Evolutionary conservation across 2,113 vertebrate species (phyloP).

Genomic region (Petroica traversi): DNA sequence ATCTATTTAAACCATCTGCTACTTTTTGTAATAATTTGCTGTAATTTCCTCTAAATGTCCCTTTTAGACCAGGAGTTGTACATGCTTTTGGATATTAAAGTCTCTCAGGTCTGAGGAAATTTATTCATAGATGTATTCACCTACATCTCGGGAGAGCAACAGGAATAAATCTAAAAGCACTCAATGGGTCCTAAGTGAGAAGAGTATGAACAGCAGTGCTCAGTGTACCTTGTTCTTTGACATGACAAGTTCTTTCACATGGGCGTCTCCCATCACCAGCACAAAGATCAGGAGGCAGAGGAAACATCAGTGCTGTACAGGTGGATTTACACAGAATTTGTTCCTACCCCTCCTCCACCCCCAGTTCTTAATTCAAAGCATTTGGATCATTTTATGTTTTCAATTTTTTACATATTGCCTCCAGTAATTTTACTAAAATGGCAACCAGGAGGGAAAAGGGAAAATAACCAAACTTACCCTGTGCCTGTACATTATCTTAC

Average conservation of each 20-base stretch:
- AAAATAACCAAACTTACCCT: neutral
- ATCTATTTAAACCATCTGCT: neutral
- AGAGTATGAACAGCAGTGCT: neutral
- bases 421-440: neutral
- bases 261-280: neutral
- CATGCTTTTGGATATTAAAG: neutral
- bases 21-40: conserved; percentile 4
- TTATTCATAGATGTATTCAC: neutral
- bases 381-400: neutral
- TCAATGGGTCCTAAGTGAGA: neutral
- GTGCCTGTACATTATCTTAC: neutral
- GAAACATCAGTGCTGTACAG: neutral
- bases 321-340: neutral
- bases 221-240: neutral
- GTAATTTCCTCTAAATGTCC: conserved; percentile 7
- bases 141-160: neutral
- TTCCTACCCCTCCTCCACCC: neutral
- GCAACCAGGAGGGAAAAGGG: neutral
- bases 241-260: neutral
- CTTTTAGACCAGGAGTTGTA: neutral
- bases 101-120: neutral
- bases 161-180: neutral
- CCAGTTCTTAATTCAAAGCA: neutral
- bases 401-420: neutral
- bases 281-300: neutral